Base-by-base conservation (phyloP, 2,797 vertebrate species). In the Coendou prehensilis region DNA sequence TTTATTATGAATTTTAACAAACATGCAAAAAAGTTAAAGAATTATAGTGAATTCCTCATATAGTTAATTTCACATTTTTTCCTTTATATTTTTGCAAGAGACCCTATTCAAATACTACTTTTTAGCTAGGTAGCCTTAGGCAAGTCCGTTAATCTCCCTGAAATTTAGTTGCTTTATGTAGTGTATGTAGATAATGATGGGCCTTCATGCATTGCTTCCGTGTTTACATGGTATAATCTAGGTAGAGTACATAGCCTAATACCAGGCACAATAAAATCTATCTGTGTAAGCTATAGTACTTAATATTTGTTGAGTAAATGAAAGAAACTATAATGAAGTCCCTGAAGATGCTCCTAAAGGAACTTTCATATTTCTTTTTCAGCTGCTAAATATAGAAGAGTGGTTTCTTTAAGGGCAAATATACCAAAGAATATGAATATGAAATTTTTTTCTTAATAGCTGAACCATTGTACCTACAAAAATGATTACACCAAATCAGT, bases 281-380 rank as follows among this genome's bases (percentile, higher is more conserved):
- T 88, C 54, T 67, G 33, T 61, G n/a, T 91, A 67, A 91, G 14
- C 15, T 59, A 41, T 6, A 26, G 26, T 28, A 52, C 33, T 83
- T 26, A 90, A 23, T 56, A 41, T 67, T 96, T 96, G 18, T 41
- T 87, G 9, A 91, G 67, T 56, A 81, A 93, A 69, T 33, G n/a
- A 81, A 78, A 20, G 56, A 61, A 69, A 20, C 17, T 26, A 69
- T 54, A 86, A 50, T 69, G 9, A 69, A 83, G 26, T 52, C 90
- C 61, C 28, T 54, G 17, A 75, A 83, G 76, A 47, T 86, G 20
- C 5, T 84, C n/a, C 63, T 56, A 54, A 50, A 80, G 41, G 11
- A 89, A 59, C 3, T 87, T 80, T n/a, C 26, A 57, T 41, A 64
- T 59, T 20, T 92, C 5, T 37, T 20, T 45, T 91, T 94, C 45